Evolutionary conservation across 2,888 invertebrate species (phyloP).

Genomic region (Caenorhabditis sinica): DNA sequence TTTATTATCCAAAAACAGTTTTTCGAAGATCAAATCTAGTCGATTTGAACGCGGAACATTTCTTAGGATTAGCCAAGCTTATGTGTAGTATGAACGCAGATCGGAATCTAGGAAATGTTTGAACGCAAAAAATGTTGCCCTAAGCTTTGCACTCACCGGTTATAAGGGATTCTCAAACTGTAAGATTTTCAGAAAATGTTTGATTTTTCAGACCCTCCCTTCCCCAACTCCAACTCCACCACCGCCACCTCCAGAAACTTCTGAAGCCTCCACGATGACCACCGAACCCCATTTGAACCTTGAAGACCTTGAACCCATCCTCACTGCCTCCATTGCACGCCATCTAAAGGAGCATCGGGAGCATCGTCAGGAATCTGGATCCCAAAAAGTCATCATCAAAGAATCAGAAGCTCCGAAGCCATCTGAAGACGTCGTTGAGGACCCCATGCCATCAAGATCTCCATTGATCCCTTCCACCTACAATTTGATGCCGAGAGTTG

Average conservation of each 20-base stretch:
- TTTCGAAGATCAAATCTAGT: too few relatives aligned
- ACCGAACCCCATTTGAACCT: neutral
- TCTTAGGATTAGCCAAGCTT: too few relatives aligned
- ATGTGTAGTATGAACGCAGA: too few relatives aligned
- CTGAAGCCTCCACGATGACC: conserved; percentile 30
- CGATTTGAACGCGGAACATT: too few relatives aligned
- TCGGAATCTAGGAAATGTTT: too few relatives aligned
- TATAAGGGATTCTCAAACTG: too few relatives aligned
- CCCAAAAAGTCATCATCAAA: too few relatives aligned
- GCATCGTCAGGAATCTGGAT: neutral
- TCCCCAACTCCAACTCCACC: neutral
- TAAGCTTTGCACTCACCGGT: too few relatives aligned
- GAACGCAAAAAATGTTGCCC: too few relatives aligned
- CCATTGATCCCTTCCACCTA: neutral
- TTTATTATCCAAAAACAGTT: too few relatives aligned
- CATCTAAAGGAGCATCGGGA: conserved; percentile 26
- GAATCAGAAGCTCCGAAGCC: neutral
- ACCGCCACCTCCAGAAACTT: neutral
- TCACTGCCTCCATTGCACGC: conserved; percentile 7
- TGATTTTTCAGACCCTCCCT: conserved; percentile 30
- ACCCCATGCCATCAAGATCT: conserved; percentile 19
- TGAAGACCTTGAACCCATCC: conserved; percentile 19
- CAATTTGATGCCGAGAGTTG: conserved; percentile 47
- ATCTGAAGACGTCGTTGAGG: conserved; percentile 8
- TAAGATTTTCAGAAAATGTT: neutral